Percentiles rank a stretch among this genome's conserved stretches.
These are phyloP conservation scores for Erpetoichthys calabaricus DNA, from an alignment of 2,797 vertebrate species.

Conservation along the genomic window DNA sequence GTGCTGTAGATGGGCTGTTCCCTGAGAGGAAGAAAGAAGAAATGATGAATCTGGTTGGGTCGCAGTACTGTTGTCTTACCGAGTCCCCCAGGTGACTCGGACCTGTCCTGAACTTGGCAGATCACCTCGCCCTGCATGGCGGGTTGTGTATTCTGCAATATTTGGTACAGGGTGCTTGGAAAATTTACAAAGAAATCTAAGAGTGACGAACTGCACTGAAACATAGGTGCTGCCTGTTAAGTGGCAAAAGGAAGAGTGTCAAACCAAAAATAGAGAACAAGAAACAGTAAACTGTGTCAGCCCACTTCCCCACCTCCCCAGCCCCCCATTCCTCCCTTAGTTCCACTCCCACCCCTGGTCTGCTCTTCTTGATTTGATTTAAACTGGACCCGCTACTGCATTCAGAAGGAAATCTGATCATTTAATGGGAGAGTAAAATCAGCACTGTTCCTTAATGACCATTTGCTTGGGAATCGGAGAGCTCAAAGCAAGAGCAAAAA, in stretches of 20 bases:
- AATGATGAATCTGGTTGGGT: slow-evolving; percentile 54
- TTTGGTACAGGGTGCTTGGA: not conserved
- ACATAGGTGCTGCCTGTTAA: slow-evolving; percentile 47
- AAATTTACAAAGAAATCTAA: slow-evolving; percentile 3
- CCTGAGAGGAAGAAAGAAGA: slow-evolving; percentile 64
- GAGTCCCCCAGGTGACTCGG: slow-evolving; percentile 27
- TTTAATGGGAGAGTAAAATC: no score
- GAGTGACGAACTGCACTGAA: slow-evolving; percentile 8
- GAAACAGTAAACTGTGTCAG: slow-evolving; percentile 40
- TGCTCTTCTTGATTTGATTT: no score
- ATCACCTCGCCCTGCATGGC: slow-evolving; percentile 49
- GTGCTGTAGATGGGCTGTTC: slow-evolving; percentile 98
- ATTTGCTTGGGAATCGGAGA: no score
- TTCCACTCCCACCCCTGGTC: no score
- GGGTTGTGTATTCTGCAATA: slow-evolving; percentile 5
- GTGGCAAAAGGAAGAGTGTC: slow-evolving; percentile 33
- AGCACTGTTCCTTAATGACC: no score
- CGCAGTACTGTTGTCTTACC: slow-evolving; percentile 40
- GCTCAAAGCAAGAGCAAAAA: no score
- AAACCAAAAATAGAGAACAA: slow-evolving; percentile 52
- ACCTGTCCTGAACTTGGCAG: slow-evolving; percentile 44
- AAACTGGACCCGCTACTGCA: no score
- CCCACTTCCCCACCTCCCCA: slow-evolving; percentile 33
- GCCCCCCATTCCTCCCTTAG: no score
- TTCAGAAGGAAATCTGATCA: no score